Percentiles rank a stretch among this genome's conserved stretches.
phyloP scores from a whole-genome alignment of 2,797 vertebrate species.

The Linurgus olivaceus region DNA sequence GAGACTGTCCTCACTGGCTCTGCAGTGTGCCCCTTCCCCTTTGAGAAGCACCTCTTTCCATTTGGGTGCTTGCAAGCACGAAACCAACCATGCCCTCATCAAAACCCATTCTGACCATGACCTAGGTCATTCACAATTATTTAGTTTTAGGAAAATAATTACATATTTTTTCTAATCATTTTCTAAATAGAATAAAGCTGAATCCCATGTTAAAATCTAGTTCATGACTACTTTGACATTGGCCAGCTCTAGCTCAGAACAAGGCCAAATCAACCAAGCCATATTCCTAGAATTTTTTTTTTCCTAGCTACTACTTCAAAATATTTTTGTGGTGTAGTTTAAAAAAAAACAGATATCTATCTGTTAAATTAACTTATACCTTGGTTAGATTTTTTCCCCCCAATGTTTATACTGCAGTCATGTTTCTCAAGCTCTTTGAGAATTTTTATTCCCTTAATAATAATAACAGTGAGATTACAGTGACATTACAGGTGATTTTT shows the following conservation, averaged over 20 bases:
- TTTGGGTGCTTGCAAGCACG: not conserved
- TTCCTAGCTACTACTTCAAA: not conserved
- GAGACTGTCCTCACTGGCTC: not conserved
- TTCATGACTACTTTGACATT: not conserved
- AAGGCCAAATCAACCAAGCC: not conserved
- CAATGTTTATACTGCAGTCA: not conserved
- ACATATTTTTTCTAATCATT: accelerated
- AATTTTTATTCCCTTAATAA: not conserved
- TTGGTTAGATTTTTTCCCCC: accelerated
- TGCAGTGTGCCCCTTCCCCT: accelerated
- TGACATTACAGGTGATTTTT: not conserved
- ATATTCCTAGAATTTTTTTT: not conserved
- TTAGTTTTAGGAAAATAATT: not conserved
- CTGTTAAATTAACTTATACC: not conserved
- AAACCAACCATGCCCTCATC: not conserved
- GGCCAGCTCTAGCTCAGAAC: not conserved
- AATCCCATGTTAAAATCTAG: not conserved
- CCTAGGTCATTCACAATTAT: not conserved
- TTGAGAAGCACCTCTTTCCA: not conserved
- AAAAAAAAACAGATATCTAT: not conserved
- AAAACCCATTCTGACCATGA: not conserved
- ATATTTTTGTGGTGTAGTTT: not conserved
- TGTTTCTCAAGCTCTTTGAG: not conserved
- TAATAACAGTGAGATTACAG: not conserved
- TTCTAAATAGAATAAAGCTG: not conserved